Evolutionary conservation across 2,888 invertebrate genomes (phyloP).

Genomic region (Lamellibrachia satsuma): DNA sequence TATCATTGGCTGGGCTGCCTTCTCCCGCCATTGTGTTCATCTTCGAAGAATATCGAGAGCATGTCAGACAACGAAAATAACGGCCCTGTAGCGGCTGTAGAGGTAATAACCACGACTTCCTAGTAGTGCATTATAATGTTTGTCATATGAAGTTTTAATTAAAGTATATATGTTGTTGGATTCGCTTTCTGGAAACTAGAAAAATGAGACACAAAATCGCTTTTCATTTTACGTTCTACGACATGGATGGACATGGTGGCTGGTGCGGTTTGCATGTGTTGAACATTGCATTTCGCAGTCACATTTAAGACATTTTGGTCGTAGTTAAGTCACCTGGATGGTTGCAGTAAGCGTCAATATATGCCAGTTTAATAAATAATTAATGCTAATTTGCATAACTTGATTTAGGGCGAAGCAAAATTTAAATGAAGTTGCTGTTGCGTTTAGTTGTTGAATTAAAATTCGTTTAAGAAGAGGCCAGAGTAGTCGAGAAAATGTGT

Average conservation of each 20-base stretch:
- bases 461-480: not conserved
- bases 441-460: not conserved
- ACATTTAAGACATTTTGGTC: not conserved
- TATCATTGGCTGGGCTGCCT: not conserved
- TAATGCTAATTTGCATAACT: not conserved
- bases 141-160: not conserved
- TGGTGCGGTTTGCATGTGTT: not conserved
- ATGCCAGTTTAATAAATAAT: not conserved
- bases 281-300: not conserved
- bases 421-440: slow-evolving; percentile 5
- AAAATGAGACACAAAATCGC: not conserved
- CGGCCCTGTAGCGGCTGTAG: not conserved
- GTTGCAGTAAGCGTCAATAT: not conserved
- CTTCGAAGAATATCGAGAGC: not conserved
- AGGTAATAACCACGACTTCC: not conserved
- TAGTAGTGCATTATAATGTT: slow-evolving; percentile 4
- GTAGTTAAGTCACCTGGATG: not conserved
- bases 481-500: not conserved
- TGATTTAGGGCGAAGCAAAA: not conserved
- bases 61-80: slow-evolving; percentile 17
- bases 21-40: not conserved
- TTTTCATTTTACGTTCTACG: not conserved
- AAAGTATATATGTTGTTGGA: not conserved
- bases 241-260: not conserved
- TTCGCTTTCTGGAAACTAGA: not conserved